Evolutionary conservation across 92 coral and sea anemone species (phyloP).

Genomic region (Phenganax stokvisi): DNA sequence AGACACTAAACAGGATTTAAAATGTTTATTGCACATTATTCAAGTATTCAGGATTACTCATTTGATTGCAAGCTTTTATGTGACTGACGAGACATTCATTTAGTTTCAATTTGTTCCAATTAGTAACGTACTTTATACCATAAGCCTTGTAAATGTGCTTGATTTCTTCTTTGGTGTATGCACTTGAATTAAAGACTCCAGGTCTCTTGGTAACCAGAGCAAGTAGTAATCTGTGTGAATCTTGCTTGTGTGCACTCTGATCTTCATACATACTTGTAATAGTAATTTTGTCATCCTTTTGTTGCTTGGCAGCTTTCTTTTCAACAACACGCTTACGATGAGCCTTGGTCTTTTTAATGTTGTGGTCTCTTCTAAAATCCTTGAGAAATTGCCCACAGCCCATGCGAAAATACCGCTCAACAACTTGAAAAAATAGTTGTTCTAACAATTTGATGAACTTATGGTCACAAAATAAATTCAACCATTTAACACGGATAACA

Average conservation of each 20-base stretch:
- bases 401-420: conserved; percentile 50
- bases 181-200: conserved; percentile 29
- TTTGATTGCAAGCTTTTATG: conserved; percentile 13
- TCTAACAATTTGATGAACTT: not conserved
- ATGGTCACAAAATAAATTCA: conserved; percentile 3
- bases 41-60: conserved; percentile 10
- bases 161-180: conserved; percentile 38
- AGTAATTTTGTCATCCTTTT: conserved; percentile 39
- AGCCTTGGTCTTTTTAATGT: conserved; percentile 44
- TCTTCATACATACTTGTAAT: conserved; percentile 36
- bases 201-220: conserved; percentile 29
- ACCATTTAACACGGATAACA: not conserved
- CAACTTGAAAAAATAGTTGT: conserved; percentile 21
- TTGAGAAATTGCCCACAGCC: conserved; percentile 48
- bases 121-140: conserved; percentile 31
- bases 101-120: conserved; percentile 37
- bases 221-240: conserved; percentile 35
- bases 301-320: conserved; percentile 25
- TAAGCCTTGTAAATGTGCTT: conserved; percentile 41
- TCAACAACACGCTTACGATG: conserved; percentile 45
- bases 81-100: conserved; percentile 28
- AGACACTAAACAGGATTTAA: not conserved
- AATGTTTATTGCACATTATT: conserved; percentile 14
- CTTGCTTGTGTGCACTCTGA: conserved; percentile 1
- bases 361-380: conserved; percentile 49